phyloP scores from a whole-genome alignment of 2,113 vertebrate genomes.

The Scomber japonicus region DNA sequence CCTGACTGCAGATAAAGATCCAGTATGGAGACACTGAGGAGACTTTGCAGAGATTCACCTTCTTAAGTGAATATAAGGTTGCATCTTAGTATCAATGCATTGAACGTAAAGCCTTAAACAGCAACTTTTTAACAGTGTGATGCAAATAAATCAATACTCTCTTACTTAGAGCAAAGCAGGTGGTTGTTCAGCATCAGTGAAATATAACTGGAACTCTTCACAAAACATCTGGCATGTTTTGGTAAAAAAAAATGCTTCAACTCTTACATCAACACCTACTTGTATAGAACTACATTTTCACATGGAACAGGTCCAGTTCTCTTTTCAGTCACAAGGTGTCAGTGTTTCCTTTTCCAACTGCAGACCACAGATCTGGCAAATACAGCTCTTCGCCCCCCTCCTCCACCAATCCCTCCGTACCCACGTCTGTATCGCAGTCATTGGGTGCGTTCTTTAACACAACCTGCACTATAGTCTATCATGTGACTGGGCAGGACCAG shows the following conservation, averaged over 20 bases:
- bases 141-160: neutral
- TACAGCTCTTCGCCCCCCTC: too few species aligned
- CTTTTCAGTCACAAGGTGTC: conserved; percentile 68
- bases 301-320: conserved; percentile 44
- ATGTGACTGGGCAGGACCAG: conserved; percentile 22
- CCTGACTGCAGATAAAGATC: neutral
- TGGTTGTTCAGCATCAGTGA: neutral
- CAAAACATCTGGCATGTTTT: conserved; percentile 2
- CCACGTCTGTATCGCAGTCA: neutral
- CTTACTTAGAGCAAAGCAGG: neutral
- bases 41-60: neutral
- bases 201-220: neutral
- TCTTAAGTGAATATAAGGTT: neutral
- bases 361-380: neutral
- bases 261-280: neutral
- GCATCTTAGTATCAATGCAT: neutral
- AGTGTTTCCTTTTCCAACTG: conserved; percentile 51
- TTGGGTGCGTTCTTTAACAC: conserved; percentile 51
- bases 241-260: conserved; percentile 5
- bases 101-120: neutral
- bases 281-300: conserved; percentile 1
- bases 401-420: neutral
- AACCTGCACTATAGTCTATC: neutral
- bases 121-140: neutral
- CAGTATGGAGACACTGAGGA: neutral